Evolutionary conservation across 2,888 invertebrate genomes (phyloP), one percentile per base, ranked within the genome.

Genomic region (Drosophila paracracens): DNA sequence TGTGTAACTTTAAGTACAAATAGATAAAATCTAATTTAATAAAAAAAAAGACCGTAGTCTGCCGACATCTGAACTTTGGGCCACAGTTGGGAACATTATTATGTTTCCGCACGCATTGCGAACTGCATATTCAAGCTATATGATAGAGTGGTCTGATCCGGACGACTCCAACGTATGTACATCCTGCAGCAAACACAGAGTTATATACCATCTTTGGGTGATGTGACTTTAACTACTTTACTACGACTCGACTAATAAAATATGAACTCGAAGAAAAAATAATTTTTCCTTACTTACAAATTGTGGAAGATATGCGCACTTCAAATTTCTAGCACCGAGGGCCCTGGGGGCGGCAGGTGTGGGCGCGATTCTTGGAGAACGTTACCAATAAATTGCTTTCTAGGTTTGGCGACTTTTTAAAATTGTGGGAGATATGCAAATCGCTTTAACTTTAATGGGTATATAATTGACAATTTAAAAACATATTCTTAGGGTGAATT

Each of bases 1-100:
- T 43, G 48, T 43, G 43, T 71, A 50, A 63, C 33, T 52, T 71
- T 71, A 74, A 64, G 71, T 60, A 71, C 35, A 43, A 51, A 35
- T 63, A 74, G 40, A 71, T 71, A 8, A 54, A 40, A 70, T 70
- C 58, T 62, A 63, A 70, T 50, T 53, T 35, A 56, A 40, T 61
- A 54, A 33, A 69, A 69, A 69, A 68, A 35, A 33, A 51, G 46
- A 21, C 18, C 36, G 13, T 40, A 46, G 8, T n/a, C 40, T 10
- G n/a, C 5, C n/a, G n/a, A 10, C 40, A 40, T 40, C 10, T 40
- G n/a, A 40, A 2, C 11, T 40, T n/a, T n/a, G n/a, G 40, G 43
- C 62, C 43, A 36, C 18, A 25, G 18, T 48, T 48, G 27, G 8
- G 46, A 25, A 38, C 8, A n/a, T 38, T 38, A 38, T 38, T n/a